phyloP scores from a whole-genome alignment of 1,140 invertebrate species.

The silkworm (Bombyx mori) region DNA sequence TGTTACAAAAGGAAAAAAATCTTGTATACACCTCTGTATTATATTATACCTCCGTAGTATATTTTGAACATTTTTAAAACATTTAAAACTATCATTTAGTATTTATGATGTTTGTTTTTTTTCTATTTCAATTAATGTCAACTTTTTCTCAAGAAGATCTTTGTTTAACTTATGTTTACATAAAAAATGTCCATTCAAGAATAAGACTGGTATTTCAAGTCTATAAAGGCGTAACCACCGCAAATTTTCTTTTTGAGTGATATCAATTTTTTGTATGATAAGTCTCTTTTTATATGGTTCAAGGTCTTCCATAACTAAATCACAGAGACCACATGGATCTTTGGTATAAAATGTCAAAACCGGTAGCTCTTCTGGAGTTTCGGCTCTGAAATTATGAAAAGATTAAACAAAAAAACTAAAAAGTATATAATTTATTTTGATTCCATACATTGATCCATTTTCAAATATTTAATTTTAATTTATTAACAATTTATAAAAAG shows the following conservation, averaged over 20 bases:
- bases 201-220: conserved; percentile 89
- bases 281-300: conserved; percentile 74
- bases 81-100: no score
- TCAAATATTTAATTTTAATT: conserved; percentile 7
- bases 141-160: conserved; percentile 39
- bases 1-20: no score
- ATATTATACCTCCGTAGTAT: no score
- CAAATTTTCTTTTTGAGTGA: conserved; percentile 80
- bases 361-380: conserved; percentile 45
- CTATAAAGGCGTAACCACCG: conserved; percentile 82
- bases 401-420: conserved; percentile 5
- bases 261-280: conserved; percentile 82
- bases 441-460: conserved; percentile 5
- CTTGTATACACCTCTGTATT: no score
- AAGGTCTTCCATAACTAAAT: conserved; percentile 81
- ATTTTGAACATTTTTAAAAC: no score
- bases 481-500: conserved; percentile 11
- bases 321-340: conserved; percentile 85
- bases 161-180: conserved; percentile 86
- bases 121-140: conserved; percentile 38
- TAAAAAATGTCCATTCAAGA: conserved; percentile 85
- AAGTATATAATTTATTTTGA: no score
- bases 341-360: conserved; percentile 86
- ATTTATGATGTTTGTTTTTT: neutral
- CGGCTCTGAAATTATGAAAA: conserved; percentile 38